Base-by-base conservation (phyloP, 1,140 invertebrate species). In the Calephelis virginiensis region DNA sequence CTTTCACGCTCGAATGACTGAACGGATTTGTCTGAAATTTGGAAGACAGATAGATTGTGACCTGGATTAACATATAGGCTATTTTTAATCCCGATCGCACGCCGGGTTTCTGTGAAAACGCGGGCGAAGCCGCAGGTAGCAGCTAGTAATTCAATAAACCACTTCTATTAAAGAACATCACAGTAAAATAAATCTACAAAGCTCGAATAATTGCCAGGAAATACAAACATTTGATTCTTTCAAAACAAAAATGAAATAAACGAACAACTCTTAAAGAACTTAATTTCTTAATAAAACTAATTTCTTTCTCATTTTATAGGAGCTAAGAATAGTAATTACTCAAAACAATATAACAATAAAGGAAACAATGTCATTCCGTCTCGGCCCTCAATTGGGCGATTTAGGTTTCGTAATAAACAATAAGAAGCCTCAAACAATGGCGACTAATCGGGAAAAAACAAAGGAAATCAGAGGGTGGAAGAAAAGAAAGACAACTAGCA, bases 331-430 rank as follows among this genome's bases (percentile, higher is more conserved):
- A 56, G 50, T 56, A 56, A 56, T 56, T 56, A 56, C 50, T 56
- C 50, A 56, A 56, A 56, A 56, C 14, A 56, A 56, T 56, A 56
- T 56, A 56, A 56, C 53, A 59, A 59, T 59, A 59, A 59, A 59
- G 53, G 28, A 59, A 59, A 59, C 53, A 38, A 59, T 59, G 53
- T 59, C 28, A 59, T 59, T 59, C 37, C 53, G 56, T 59, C 56
- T 40, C 56, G 56, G 56, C 37, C 56, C 56, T 59, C 56, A 59
- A 59, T 59, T 37, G 56, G 38, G 56, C 56, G 56, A 59, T 40
- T 59, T 59, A 59, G 56, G 56, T 59, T 59, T 59, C 37, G 53
- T 59, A 59, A 59, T 59, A 59, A 59, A 59, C 56, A 59, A 59
- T 59, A 59, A 59, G 56, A 59, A 59, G 56, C 37, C 56, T 59